Percentiles rank a stretch among this genome's conserved stretches.
Evolutionary conservation across 2,797 vertebrate genomes (phyloP).

Genomic region (Perodicticus potto): DNA sequence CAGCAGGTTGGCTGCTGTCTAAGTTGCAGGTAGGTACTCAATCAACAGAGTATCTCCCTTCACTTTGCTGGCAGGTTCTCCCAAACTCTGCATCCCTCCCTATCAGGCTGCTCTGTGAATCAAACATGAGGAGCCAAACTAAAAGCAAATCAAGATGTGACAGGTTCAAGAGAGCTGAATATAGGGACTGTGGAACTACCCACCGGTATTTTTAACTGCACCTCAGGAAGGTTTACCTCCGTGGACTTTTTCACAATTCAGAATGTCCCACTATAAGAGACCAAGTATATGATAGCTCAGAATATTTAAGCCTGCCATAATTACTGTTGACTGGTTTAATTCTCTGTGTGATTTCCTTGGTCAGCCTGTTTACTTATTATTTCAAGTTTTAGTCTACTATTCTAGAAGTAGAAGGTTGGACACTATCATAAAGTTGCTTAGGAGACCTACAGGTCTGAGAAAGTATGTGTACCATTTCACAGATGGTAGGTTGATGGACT

Average conservation of each 20-base stretch:
- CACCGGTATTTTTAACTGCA: not conserved
- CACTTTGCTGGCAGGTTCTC: slow-evolving; percentile 56
- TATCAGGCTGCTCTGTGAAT: slow-evolving; percentile 74
- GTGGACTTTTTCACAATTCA: not conserved
- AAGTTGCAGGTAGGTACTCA: slow-evolving; percentile 68
- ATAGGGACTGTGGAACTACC: slow-evolving; percentile 43
- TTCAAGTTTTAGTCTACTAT: not conserved
- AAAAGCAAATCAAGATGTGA: slow-evolving; percentile 76
- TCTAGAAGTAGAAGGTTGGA: not conserved
- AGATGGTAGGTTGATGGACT: not conserved
- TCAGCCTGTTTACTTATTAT: not conserved
- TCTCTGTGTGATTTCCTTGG: slow-evolving; percentile 13
- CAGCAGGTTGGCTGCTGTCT: slow-evolving; percentile 70
- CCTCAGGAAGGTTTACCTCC: not conserved
- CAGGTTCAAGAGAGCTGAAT: slow-evolving; percentile 61
- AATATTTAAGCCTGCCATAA: not conserved
- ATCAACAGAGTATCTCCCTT: slow-evolving; percentile 68
- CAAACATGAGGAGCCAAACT: slow-evolving; percentile 61
- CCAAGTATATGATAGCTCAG: not conserved
- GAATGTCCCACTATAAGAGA: not conserved
- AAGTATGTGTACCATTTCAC: not conserved
- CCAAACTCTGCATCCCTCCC: slow-evolving; percentile 69
- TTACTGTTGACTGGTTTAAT: slow-evolving; percentile 29
- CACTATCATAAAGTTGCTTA: not conserved
- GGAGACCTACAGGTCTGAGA: not conserved